phyloP scores from a whole-genome alignment of 2,113 vertebrate species.

The Microcebus lehilahytsara region DNA sequence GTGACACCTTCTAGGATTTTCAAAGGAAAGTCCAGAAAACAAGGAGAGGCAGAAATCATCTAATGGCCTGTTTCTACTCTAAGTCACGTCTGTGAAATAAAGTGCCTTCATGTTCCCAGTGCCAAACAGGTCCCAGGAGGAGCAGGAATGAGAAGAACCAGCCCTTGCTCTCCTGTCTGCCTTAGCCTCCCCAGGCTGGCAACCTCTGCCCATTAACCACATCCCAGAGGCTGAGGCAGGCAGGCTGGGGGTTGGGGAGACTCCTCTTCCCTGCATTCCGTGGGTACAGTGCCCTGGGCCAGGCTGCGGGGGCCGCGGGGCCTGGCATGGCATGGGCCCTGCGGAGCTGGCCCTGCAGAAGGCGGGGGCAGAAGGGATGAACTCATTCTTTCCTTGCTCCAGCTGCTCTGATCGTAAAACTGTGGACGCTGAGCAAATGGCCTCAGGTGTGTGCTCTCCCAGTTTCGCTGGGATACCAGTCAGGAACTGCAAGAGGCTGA shows the following conservation, averaged over 20 bases:
- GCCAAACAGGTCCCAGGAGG: neutral
- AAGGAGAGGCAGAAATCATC: neutral
- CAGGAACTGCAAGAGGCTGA: constrained; percentile 4
- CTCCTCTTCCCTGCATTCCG: neutral
- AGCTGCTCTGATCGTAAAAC: constrained; percentile 57
- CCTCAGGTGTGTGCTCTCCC: constrained; percentile 49
- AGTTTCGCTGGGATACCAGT: constrained; percentile 44
- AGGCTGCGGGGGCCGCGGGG: neutral
- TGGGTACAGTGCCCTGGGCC: neutral
- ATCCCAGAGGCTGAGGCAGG: neutral
- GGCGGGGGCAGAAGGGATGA: constrained; percentile 24
- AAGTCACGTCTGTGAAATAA: neutral
- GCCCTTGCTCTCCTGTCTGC: neutral
- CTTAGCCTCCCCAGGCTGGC: neutral
- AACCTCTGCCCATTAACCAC: neutral
- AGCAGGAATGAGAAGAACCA: accelerated
- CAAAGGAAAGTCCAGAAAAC: neutral
- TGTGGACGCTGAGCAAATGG: constrained; percentile 7
- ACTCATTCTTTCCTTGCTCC: constrained; percentile 50
- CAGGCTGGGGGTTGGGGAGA: neutral
- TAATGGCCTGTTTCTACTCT: neutral
- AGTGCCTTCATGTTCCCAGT: neutral
- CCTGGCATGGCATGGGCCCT: neutral
- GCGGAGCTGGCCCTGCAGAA: neutral
- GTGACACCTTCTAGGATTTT: neutral